phyloP scores from a whole-genome alignment of 2,113 vertebrate genomes.

The Turnix velox region DNA sequence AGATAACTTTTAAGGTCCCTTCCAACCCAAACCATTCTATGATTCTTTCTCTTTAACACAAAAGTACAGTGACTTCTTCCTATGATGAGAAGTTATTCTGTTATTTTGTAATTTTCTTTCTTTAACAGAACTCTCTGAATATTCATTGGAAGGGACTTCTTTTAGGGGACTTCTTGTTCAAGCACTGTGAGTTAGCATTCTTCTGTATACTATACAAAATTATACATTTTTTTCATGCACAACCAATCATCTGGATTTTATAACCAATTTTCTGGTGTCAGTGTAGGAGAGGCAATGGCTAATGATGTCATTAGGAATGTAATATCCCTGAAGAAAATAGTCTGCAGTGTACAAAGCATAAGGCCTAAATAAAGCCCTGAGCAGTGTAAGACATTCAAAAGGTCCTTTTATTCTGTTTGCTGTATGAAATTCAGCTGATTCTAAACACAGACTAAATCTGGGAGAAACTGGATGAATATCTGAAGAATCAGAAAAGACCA shows the following conservation, averaged over 20 bases:
- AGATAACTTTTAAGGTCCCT: too few relatives aligned
- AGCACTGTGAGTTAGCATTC: background rate
- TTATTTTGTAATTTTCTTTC: background rate
- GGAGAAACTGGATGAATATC: background rate
- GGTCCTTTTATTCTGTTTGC: background rate
- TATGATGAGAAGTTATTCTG: background rate
- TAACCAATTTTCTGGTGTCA: background rate
- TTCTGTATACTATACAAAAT: background rate
- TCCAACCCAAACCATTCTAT: too few relatives aligned
- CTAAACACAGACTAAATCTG: background rate
- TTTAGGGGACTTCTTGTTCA: background rate
- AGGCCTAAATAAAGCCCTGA: background rate
- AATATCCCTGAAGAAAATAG: background rate
- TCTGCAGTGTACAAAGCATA: background rate
- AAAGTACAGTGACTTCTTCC: background rate
- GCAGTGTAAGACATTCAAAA: background rate
- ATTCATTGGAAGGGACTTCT: background rate
- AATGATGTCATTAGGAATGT: background rate
- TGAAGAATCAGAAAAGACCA: background rate
- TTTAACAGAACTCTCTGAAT: background rate
- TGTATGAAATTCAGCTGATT: background rate
- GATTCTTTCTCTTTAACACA: background rate
- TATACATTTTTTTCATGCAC: background rate
- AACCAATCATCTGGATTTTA: background rate
- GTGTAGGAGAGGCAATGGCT: background rate